Conservation (phyloP, 1,140 invertebrate genomes). For the Brachionus rotundiformis region DNA sequence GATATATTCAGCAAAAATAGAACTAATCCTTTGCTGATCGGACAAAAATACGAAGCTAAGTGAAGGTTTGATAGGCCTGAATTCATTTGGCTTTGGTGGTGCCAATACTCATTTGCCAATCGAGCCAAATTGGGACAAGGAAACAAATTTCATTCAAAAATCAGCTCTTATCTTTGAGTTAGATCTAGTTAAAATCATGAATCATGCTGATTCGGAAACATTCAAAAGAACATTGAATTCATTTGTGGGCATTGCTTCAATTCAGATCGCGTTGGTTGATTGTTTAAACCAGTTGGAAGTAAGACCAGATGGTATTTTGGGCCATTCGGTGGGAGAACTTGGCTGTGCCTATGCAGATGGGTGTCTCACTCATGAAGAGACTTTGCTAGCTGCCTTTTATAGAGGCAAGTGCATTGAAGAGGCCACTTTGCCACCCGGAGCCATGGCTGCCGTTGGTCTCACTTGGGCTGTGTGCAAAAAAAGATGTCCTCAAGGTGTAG, state of each 20-base stretch:
- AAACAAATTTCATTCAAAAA: neutral
- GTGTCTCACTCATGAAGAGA: conserved; percentile 85
- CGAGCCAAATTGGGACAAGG: conserved; percentile 65
- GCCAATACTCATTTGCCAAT: conserved; percentile 89
- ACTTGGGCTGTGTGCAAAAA: conserved; percentile 80
- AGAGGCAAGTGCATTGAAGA: conserved; percentile 82
- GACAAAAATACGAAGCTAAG: conserved; percentile 73
- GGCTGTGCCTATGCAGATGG: conserved; percentile 96
- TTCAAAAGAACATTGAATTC: conserved; percentile 61
- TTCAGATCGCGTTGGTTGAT: conserved; percentile 89
- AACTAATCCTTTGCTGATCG: conserved; percentile 67
- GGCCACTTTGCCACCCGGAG: conserved; percentile 70
- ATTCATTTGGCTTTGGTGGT: conserved; percentile 96
- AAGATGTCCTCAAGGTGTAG: conserved; percentile 74
- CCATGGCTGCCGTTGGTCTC: conserved; percentile 79
- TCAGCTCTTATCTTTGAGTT: too few species aligned
- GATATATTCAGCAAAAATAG: conserved; percentile 58
- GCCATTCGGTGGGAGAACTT: conserved; percentile 76
- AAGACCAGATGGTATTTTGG: conserved; percentile 85
- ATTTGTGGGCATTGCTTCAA: conserved; percentile 87
- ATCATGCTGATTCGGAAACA: too few species aligned
- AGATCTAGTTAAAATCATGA: too few species aligned
- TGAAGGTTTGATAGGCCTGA: conserved; percentile 81
- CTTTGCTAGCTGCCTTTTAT: conserved; percentile 85
- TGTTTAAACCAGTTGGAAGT: conserved; percentile 75